Evolutionary conservation across 2,797 vertebrate genomes (phyloP), one percentile per base, ranked within the genome.

Genomic region (Sebastes glaucus): DNA sequence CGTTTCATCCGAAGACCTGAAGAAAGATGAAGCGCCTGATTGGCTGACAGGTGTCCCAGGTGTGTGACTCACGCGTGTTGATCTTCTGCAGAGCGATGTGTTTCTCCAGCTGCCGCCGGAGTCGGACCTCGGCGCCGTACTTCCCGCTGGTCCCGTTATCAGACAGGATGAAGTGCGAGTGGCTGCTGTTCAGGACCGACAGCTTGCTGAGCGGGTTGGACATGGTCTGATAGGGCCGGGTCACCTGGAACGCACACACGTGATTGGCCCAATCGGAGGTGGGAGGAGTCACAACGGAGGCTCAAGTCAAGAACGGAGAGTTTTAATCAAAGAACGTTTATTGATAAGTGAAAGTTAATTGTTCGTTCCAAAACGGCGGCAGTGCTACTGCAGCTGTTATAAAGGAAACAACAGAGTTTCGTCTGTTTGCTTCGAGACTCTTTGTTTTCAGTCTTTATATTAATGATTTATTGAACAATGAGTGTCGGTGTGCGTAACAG

Each of bases 81-180:
- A 99, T 99, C 92, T 99, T 99, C 95, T 99, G 98, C 78, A 99
- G 96, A 3, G 98, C 97, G 80, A 99, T 97, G 87, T 99, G 98
- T 49, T 99, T 99, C 90, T 99, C 98, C 93, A 99, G 86, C 90
- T 98, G 97, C 2, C 97, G 95, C 0, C 98, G 96, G 23, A 99
- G 94, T 67, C 96, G 96, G 4, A 97, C 97, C 94, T 99, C 98
- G 0, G 98, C 97, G 0, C 98, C 98, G 0, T 99, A 99, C 93
- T 98, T 99, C 65, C 97, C 97, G 1, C 93, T 86, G 0, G 97
- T 99, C 8, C 98, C 98, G 0, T 99, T 98, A 87, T 99, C 98
- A 0, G 97, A 95, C 75, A 99, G 92, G 84, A 99, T 98, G 91
- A 98, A 99, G 92, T 99, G 98, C 0, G 98, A 99, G 85, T 99